Conservation (phyloP, 2,888 invertebrate genomes). For the Dichetophora obliterata region DNA sequence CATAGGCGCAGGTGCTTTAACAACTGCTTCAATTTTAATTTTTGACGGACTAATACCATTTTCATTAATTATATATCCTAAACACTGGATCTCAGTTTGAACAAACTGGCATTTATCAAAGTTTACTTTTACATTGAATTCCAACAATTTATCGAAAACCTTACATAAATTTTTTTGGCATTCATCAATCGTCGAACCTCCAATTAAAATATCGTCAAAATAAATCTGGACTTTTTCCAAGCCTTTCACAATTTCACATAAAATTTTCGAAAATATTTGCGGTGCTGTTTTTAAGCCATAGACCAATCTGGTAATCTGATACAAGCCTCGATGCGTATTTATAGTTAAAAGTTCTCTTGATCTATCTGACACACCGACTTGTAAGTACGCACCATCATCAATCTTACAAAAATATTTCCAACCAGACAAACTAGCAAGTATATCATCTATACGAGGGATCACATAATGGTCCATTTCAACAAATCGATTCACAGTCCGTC, state of each 20-base stretch:
- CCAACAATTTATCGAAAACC: conserved; percentile 21
- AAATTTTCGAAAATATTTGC: conserved; percentile 29
- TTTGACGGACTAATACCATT: conserved; percentile 24
- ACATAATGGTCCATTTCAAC: conserved; percentile 9
- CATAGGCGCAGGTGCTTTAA: not conserved
- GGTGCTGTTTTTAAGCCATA: conserved; percentile 38
- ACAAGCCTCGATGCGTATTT: conserved; percentile 36
- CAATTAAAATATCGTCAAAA: conserved; percentile 36
- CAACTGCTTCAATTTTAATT: conserved; percentile 24
- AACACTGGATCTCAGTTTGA: conserved; percentile 14
- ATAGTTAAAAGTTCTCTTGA: conserved; percentile 38
- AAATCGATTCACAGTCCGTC: too few species aligned
- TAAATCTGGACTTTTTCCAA: conserved; percentile 12
- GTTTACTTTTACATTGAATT: conserved; percentile 35
- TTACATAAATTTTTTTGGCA: not conserved
- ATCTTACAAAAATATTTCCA: too few species aligned
- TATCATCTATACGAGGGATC: conserved; percentile 27
- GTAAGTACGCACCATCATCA: too few species aligned
- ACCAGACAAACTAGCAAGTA: not conserved
- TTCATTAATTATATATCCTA: conserved; percentile 29
- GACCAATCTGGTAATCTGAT: not conserved
- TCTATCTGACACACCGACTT: conserved; percentile 1
- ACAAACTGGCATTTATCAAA: conserved; percentile 34
- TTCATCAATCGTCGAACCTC: conserved; percentile 10
- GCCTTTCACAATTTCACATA: conserved; percentile 19